These are phyloP conservation scores for Actinernus sp. DNA, from an alignment of 92 coral and sea anemone genomes.

Conservation along the genomic window DNA sequence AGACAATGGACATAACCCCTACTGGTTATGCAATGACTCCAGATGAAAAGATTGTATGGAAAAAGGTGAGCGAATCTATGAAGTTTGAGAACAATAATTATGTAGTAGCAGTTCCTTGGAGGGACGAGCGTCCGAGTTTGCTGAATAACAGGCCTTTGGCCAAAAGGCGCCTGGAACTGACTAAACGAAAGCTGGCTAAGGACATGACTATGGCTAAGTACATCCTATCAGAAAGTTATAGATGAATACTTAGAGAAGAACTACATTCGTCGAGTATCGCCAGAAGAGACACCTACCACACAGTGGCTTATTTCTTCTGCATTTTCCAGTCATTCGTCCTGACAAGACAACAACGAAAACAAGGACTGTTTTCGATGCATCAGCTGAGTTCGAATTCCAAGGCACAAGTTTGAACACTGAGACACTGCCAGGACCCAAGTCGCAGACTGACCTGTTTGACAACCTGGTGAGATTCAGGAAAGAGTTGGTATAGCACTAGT, in stretches of 20 bases:
- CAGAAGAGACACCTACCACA: constrained; percentile 20
- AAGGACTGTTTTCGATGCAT: too few relatives aligned
- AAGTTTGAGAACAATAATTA: constrained; percentile 47
- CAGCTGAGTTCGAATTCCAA: constrained; percentile 4
- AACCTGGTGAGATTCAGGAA: constrained; percentile 30
- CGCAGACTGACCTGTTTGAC: constrained; percentile 40
- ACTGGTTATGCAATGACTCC: constrained; percentile 36
- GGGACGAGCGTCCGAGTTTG: constrained; percentile 33
- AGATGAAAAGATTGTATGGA: constrained; percentile 44
- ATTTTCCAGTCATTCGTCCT: too few relatives aligned
- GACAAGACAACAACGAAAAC: too few relatives aligned
- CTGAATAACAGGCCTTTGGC: constrained; percentile 26
- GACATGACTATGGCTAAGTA: constrained; percentile 13
- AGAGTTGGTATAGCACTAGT: constrained; percentile 16
- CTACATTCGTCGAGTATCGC: constrained; percentile 21
- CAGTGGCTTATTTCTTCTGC: constrained; percentile 32
- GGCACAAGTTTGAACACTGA: constrained; percentile 54
- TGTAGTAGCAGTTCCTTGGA: too few relatives aligned
- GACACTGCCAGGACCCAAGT: constrained; percentile 38
- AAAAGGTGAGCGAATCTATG: constrained; percentile 40
- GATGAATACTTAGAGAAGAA: constrained; percentile 10
- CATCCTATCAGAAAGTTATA: constrained; percentile 10
- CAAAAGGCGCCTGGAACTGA: constrained; percentile 13
- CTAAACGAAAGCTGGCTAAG: constrained; percentile 11
- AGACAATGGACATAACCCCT: constrained; percentile 54